phyloP scores from a whole-genome alignment of 2,888 invertebrate species.

The Saturnia japonica region DNA sequence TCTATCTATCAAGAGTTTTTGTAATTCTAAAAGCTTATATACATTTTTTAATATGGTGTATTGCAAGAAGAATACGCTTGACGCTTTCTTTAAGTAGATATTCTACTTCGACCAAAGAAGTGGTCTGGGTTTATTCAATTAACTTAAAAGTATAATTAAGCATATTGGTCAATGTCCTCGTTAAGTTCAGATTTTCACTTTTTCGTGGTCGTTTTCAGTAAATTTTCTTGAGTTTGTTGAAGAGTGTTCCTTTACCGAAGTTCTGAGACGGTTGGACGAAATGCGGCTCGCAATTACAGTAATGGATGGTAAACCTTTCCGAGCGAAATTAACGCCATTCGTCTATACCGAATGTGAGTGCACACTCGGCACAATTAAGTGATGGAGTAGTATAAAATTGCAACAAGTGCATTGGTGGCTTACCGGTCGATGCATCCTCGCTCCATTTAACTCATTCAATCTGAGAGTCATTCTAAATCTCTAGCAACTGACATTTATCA shows the following conservation, averaged over 20 bases:
- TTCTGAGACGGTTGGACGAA: slow-evolving; percentile 77
- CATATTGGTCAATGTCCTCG: slow-evolving; percentile 75
- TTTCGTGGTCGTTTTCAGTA: slow-evolving; percentile 67
- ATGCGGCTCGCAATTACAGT: slow-evolving; percentile 79
- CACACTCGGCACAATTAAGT: slow-evolving; percentile 73
- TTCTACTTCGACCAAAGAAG: not conserved
- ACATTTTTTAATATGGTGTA: not conserved
- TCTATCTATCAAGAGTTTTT: too few relatives aligned
- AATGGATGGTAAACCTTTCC: slow-evolving; percentile 76
- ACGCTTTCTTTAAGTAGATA: not conserved
- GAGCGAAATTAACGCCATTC: slow-evolving; percentile 72
- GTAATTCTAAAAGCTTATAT: not conserved
- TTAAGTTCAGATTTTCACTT: slow-evolving; percentile 64
- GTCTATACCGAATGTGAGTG: slow-evolving; percentile 68
- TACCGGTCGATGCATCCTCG: slow-evolving; percentile 55
- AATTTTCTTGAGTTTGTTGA: slow-evolving; percentile 73
- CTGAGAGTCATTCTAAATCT: slow-evolving; percentile 55
- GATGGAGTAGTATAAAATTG: slow-evolving; percentile 71
- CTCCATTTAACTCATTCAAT: slow-evolving; percentile 75
- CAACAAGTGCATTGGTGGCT: slow-evolving; percentile 73
- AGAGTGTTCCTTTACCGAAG: slow-evolving; percentile 66
- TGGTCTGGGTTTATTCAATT: slow-evolving; percentile 70
- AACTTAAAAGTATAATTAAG: slow-evolving; percentile 81
- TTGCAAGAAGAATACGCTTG: not conserved
- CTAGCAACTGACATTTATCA: slow-evolving; percentile 48